phyloP scores from a whole-genome alignment of 2,888 invertebrate species.

The Lasioglossum lativentre region DNA sequence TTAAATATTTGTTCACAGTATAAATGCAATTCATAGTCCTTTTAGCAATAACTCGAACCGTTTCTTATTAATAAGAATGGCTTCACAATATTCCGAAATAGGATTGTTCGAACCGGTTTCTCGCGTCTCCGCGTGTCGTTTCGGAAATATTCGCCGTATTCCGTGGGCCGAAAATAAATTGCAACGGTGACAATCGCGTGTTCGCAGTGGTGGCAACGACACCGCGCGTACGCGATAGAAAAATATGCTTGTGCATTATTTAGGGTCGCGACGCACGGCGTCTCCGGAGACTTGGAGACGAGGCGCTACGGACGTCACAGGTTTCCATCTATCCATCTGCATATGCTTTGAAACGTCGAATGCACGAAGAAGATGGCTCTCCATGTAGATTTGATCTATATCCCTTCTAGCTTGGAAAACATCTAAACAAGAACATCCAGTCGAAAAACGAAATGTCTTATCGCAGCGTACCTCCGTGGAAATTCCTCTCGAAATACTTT shows the following conservation, averaged over 20 bases:
- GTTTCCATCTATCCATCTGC: conserved; percentile 83
- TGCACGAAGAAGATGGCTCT: conserved; percentile 62
- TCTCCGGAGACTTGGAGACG: conserved; percentile 77
- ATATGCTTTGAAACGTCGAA: conserved; percentile 77
- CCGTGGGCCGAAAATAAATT: conserved; percentile 55
- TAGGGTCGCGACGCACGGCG: conserved; percentile 76
- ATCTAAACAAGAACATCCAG: conserved; percentile 52
- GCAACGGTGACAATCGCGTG: conserved; percentile 66
- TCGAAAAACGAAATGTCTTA: conserved; percentile 46
- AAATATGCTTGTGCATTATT: conserved; percentile 81
- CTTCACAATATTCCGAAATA: not conserved
- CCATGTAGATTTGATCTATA: conserved; percentile 65
- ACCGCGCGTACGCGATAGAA: conserved; percentile 72
- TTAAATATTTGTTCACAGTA: not conserved
- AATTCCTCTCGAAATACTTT: not conserved
- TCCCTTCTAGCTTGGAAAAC: conserved; percentile 55
- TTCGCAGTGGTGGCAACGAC: conserved; percentile 60
- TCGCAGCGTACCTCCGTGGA: conserved; percentile 3
- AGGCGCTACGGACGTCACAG: conserved; percentile 78
- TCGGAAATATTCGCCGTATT: conserved; percentile 20
- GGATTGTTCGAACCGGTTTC: not conserved
- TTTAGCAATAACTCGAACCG: not conserved
- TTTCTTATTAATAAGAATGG: not conserved
- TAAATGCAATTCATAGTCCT: not conserved
- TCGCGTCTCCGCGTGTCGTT: not conserved